Base-by-base conservation (phyloP, 2,797 vertebrate genomes). In the Chloroceryle amazona region DNA sequence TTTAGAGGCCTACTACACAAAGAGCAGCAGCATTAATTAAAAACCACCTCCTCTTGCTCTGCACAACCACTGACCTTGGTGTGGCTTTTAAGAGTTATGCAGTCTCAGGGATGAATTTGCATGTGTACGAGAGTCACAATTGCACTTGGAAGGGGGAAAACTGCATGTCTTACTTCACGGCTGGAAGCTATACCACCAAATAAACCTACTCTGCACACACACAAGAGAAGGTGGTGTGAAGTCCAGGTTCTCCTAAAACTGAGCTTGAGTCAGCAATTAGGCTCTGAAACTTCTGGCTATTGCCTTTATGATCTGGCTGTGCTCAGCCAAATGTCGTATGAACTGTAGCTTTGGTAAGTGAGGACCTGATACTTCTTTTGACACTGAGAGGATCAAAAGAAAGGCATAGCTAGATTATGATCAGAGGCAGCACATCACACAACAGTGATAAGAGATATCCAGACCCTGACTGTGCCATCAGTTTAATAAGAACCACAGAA, bases 351-450 rank as follows among this genome's bases (percentile, higher is more conserved):
- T 86, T 51, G 51, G 7, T 29, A 51, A 81, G 37, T 0, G 6
- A 92, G 17, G 39, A 33, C 3, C 58, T 78, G 20, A 31, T 37
- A 8, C 2, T 42, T 55, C 70, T 86, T 90, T 62, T 84, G 29
- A 37, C 26, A 26, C 9, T 26, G 25, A 76, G 11, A 10, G 16
- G 5, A n/a, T 51, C 44, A 72, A 61, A 71, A 86, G 37, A 31
- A 13, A 47, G 4, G 35, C 13, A 33, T 23, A 13, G 10, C 33
- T 75, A 65, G 29, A 55, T 73, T 83, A 37, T 4, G 22, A 54
- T 82, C 61, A 74, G 74, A 86, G 49, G 17, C 2, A 4, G 17
- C 12, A 51, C 10, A 39, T 26, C 0, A 0, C 42, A 37, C 2
- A 6, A 11, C 26, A 65, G 29, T 16, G 14, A 29, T 41, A 63